These are phyloP conservation scores for Polypedilum pembai DNA, from an alignment of 1,140 invertebrate genomes.

Conservation along the genomic window DNA sequence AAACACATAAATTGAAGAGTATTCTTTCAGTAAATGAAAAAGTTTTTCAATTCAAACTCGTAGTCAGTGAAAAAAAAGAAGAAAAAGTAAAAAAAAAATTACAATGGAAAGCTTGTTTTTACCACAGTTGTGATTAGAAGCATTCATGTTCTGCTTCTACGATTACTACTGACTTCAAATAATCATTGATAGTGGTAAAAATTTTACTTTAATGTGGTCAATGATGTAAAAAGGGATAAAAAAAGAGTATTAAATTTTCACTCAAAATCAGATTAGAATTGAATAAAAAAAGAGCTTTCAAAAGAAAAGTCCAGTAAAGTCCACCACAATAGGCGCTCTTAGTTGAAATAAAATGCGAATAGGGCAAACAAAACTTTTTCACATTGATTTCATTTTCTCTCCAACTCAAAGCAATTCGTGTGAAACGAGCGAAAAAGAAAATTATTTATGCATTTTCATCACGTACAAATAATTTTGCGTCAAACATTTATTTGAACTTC, in stretches of 20 bases:
- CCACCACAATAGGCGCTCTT: no score
- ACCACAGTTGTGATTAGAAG: no score
- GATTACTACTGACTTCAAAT: no score
- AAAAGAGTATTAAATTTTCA: conserved; percentile 14
- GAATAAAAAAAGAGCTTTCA: no score
- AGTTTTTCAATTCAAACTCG: background rate
- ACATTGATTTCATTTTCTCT: background rate
- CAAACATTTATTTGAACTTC: conserved; percentile 6
- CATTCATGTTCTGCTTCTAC: no score
- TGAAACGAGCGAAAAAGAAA: conserved; percentile 18
- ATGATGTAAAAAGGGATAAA: background rate
- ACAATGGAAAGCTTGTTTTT: no score
- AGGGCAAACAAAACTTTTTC: background rate
- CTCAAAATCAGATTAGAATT: background rate
- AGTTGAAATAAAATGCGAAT: no score
- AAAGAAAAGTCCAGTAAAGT: no score
- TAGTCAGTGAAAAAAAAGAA: background rate
- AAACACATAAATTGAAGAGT: background rate
- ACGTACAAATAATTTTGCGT: conserved; percentile 29
- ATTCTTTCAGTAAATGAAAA: background rate
- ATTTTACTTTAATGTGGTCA: conserved; percentile 1
- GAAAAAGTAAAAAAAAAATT: no score
- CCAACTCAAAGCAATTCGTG: background rate
- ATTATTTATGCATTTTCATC: conserved; percentile 27
- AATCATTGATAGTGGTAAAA: background rate